Conservation (phyloP, 2,113 vertebrate genomes). For the Ptychochromis oligacanthus region DNA sequence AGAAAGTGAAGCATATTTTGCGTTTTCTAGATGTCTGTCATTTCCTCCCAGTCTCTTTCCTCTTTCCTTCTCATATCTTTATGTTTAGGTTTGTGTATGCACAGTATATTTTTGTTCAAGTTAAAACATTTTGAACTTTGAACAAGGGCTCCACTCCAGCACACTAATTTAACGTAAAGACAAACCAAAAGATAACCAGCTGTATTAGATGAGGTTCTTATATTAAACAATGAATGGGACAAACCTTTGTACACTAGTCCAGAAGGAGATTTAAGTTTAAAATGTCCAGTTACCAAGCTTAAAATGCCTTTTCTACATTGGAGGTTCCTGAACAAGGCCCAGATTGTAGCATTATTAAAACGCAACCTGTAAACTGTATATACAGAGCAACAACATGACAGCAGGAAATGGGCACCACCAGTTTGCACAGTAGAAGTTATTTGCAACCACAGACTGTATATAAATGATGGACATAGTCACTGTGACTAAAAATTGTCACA, state of each 20-base stretch:
- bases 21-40: background rate
- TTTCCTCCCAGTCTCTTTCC: background rate
- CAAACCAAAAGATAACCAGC: background rate
- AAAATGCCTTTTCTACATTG: background rate
- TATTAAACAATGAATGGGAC: background rate
- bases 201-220: background rate
- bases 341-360: background rate
- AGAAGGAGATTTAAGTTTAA: background rate
- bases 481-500: too few species aligned
- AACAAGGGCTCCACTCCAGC: too few species aligned
- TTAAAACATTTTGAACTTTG: background rate
- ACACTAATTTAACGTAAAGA: background rate
- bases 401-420: background rate
- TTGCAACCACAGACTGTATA: background rate
- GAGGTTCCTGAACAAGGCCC: background rate
- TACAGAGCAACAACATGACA: background rate
- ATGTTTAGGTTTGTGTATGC: background rate
- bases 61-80: background rate
- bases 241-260: background rate
- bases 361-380: background rate
- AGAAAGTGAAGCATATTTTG: background rate
- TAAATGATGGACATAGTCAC: background rate
- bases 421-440: background rate
- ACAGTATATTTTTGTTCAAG: background rate
- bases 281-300: background rate